Percentiles rank a stretch among this genome's conserved stretches.
phyloP scores from a whole-genome alignment of 2,888 invertebrate species.

The Drosophila demipolita region DNA sequence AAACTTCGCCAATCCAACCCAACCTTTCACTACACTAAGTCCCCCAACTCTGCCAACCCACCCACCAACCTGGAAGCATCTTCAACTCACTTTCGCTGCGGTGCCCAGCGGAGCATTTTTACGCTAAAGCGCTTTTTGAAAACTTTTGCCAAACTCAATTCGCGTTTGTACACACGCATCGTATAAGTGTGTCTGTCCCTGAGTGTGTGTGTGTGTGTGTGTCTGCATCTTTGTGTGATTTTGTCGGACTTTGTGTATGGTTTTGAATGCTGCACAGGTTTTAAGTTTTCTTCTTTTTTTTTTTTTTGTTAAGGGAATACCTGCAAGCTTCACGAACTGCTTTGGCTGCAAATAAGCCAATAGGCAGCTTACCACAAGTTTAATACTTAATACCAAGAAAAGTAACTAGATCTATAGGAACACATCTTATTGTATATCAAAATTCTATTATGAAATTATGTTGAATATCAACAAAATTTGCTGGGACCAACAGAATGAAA shows the following conservation, averaged over 20 bases:
- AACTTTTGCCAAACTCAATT: constrained; percentile 62
- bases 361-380: constrained; percentile 43
- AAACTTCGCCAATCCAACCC: constrained; percentile 7
- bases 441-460: constrained; percentile 23
- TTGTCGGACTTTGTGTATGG: constrained; percentile 10
- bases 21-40: neutral
- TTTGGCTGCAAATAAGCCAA: constrained; percentile 61
- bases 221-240: constrained; percentile 2
- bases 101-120: constrained; percentile 67
- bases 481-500: constrained; percentile 15
- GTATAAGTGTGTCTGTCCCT: neutral
- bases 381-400: constrained; percentile 24
- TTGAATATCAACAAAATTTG: constrained; percentile 11
- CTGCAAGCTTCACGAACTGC: constrained; percentile 52
- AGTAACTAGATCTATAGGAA: constrained; percentile 8
- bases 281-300: neutral
- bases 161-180: neutral
- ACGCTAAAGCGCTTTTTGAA: constrained; percentile 72
- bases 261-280: constrained; percentile 30
- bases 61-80: constrained; percentile 11
- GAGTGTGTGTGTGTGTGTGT: neutral
- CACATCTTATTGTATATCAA: constrained; percentile 26
- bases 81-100: constrained; percentile 31
- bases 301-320: constrained; percentile 28
- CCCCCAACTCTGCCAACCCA: neutral